phyloP scores from a whole-genome alignment of 2,113 vertebrate genomes.

The Poeciliopsis prolifica region DNA sequence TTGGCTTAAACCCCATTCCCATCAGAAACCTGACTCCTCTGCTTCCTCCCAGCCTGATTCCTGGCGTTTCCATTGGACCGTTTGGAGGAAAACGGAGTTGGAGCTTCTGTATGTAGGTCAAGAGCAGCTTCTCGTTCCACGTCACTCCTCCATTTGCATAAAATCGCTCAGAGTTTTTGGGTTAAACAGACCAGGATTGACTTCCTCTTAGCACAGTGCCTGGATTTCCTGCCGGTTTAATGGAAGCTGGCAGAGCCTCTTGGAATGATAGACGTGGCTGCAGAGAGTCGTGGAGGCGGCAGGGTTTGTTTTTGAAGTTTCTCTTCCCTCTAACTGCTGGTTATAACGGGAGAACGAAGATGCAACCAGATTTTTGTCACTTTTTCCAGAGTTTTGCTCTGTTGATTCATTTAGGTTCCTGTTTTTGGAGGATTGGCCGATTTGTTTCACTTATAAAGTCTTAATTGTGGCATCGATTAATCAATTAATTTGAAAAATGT shows the following conservation, averaged over 20 bases:
- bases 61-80: constrained; percentile 18
- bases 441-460: neutral
- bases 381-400: neutral
- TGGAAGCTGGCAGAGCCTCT: constrained; percentile 15
- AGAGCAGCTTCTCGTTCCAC: constrained; percentile 64
- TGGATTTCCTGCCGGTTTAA: constrained; percentile 22
- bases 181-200: constrained; percentile 29
- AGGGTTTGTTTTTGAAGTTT: constrained; percentile 59
- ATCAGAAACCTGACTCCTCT: constrained; percentile 29
- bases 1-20: constrained; percentile 58
- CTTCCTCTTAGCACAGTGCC: constrained; percentile 30
- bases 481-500: too few species aligned
- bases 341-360: constrained; percentile 53
- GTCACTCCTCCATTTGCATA: constrained; percentile 66
- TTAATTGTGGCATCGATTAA: too few species aligned
- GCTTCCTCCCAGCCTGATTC: constrained; percentile 34
- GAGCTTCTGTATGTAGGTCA: constrained; percentile 71
- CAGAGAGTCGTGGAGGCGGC: constrained; percentile 19
- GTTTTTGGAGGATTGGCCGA: too few species aligned
- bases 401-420: neutral
- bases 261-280: constrained; percentile 29
- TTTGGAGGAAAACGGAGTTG: neutral
- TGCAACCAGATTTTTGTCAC: neutral
- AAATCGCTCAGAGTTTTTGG: constrained; percentile 43
- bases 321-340: constrained; percentile 39